Evolutionary conservation across 2,888 invertebrate genomes (phyloP).

Genomic region (Brachylomia viminalis): DNA sequence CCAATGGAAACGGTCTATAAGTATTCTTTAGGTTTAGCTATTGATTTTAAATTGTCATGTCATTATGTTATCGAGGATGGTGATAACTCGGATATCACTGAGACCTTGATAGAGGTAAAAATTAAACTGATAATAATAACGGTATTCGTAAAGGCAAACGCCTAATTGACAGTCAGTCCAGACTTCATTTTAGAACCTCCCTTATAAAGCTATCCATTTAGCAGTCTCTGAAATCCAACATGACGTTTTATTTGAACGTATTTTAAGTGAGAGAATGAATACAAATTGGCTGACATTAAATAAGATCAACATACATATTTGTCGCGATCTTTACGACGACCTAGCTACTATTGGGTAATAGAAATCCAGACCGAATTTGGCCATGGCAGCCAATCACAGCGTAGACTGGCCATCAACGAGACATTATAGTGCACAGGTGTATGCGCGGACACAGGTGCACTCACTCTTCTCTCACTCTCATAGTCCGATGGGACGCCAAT

Average conservation of each 20-base stretch:
- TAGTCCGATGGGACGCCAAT: no score
- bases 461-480: no score
- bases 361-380: no score
- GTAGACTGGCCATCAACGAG: no score
- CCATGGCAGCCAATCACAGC: no score
- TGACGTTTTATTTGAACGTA: neutral
- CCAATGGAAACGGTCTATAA: no score
- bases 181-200: conserved; percentile 2
- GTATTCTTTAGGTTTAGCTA: no score
- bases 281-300: neutral
- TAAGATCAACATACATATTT: neutral
- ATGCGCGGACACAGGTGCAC: no score
- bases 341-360: no score
- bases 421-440: no score
- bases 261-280: neutral
- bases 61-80: neutral
- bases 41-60: neutral
- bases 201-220: conserved; percentile 1
- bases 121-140: neutral
- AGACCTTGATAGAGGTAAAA: conserved; percentile 1
- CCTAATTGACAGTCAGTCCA: neutral
- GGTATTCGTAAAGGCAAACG: neutral
- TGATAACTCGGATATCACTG: neutral
- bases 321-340: neutral
- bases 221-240: neutral